Conservation (phyloP, 1,140 invertebrate species). For the Ceratitis capitata region DNA sequence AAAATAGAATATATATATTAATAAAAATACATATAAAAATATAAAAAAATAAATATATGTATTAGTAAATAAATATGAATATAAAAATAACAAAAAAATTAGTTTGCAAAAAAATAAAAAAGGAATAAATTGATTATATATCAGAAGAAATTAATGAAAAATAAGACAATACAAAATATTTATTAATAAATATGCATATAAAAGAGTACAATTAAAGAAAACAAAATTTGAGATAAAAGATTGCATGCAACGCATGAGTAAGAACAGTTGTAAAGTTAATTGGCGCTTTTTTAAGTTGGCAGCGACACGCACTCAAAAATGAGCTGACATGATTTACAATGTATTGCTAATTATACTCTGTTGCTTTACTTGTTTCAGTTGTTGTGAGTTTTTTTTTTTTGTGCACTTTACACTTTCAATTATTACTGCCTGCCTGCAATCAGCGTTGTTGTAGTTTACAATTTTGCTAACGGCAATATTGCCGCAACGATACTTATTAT, state of each 20-base stretch:
- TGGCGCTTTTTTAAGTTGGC: background rate
- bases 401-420: background rate
- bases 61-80: too few species aligned
- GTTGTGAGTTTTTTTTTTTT: background rate
- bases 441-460: background rate
- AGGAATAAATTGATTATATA: background rate
- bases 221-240: too few species aligned
- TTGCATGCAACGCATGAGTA: background rate
- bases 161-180: too few species aligned
- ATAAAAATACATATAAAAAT: too few species aligned
- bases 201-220: background rate
- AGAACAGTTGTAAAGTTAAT: conserved; percentile 14
- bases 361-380: background rate
- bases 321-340: background rate
- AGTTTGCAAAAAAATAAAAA: background rate
- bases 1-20: too few species aligned
- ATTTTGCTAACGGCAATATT: conserved; percentile 1
- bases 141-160: too few species aligned
- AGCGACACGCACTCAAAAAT: background rate
- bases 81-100: background rate
- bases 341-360: background rate
- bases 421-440: background rate
- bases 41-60: too few species aligned
- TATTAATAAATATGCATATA: background rate
- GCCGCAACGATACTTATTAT: background rate